These are phyloP conservation scores for Montipora capitata DNA, from an alignment of 92 coral and sea anemone species.

Conservation along the genomic window DNA sequence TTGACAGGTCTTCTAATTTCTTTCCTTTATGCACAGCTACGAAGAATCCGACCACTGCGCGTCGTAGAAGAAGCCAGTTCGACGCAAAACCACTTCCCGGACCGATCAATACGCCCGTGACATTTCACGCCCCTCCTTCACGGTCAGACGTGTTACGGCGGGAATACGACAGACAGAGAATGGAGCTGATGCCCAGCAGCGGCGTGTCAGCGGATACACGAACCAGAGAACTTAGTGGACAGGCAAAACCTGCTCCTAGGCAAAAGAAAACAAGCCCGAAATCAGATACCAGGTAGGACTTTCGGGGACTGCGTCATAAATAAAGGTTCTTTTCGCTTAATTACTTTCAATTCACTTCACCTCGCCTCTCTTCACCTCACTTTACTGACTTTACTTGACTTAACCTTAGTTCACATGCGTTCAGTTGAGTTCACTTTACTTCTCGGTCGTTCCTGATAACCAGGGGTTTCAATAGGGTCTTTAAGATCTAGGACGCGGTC, in stretches of 20 bases:
- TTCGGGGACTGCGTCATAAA: no score
- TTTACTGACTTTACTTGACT: no score
- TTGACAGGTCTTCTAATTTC: neutral
- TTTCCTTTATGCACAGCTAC: conserved; percentile 3
- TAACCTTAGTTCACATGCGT: no score
- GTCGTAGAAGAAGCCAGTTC: conserved; percentile 41
- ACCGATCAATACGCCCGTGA: conserved; percentile 87
- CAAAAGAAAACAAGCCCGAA: conserved; percentile 54
- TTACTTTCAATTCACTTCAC: no score
- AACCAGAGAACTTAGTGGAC: conserved; percentile 33
- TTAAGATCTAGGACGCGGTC: no score
- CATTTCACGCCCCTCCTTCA: conserved; percentile 89
- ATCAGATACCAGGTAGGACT: conserved; percentile 62
- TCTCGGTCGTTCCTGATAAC: no score
- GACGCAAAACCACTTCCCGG: conserved; percentile 70
- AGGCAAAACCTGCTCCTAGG: conserved; percentile 36
- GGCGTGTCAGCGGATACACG: conserved; percentile 36
- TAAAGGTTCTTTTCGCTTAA: no score
- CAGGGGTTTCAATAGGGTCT: no score
- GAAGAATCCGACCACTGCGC: conserved; percentile 15
- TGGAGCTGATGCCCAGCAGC: conserved; percentile 76
- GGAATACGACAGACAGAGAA: conserved; percentile 92
- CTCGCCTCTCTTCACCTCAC: no score
- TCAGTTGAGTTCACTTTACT: no score
- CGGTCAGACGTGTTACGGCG: conserved; percentile 86